phyloP scores from a whole-genome alignment of 2,113 vertebrate genomes.

The Oryzias javanicus region DNA sequence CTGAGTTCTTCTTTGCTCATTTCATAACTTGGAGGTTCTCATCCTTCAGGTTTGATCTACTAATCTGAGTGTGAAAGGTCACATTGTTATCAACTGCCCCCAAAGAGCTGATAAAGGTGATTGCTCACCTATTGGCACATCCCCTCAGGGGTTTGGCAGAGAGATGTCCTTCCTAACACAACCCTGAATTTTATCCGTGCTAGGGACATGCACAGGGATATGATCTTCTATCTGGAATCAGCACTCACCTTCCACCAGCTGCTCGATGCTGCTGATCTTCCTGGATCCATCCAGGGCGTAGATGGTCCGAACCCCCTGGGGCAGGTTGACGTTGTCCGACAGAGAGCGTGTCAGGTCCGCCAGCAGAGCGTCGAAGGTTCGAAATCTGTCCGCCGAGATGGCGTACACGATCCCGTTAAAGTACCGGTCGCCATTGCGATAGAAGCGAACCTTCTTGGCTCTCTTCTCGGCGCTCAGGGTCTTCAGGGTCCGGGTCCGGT shows the following conservation, averaged over 20 bases:
- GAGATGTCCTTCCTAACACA: too few species aligned
- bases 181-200: too few species aligned
- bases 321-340: conserved; percentile 97
- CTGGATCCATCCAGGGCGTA: conserved; percentile 89
- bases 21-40: too few species aligned
- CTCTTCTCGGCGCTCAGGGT: conserved; percentile 93
- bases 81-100: too few species aligned
- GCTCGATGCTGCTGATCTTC: conserved; percentile 87
- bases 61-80: too few species aligned
- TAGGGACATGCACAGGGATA: too few species aligned
- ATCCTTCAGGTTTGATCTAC: too few species aligned
- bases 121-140: too few species aligned
- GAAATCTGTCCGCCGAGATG: conserved; percentile 90
- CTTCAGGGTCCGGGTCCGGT: conserved; percentile 93
- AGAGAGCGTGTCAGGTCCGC: conserved; percentile 95
- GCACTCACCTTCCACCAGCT: conserved; percentile 89
- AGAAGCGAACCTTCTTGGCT: conserved; percentile 97
- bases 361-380: conserved; percentile 93
- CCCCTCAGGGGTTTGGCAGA: too few species aligned
- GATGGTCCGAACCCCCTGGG: conserved; percentile 96
- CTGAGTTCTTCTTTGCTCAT: too few species aligned
- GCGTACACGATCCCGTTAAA: conserved; percentile 97
- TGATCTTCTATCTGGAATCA: too few species aligned
- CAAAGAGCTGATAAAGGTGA: too few species aligned
- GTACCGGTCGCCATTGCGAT: conserved; percentile 95